Percentiles rank a stretch among this genome's conserved stretches.
These are phyloP conservation scores for Prunella strophiata DNA, from an alignment of 2,797 vertebrate genomes.

Conservation along the genomic window DNA sequence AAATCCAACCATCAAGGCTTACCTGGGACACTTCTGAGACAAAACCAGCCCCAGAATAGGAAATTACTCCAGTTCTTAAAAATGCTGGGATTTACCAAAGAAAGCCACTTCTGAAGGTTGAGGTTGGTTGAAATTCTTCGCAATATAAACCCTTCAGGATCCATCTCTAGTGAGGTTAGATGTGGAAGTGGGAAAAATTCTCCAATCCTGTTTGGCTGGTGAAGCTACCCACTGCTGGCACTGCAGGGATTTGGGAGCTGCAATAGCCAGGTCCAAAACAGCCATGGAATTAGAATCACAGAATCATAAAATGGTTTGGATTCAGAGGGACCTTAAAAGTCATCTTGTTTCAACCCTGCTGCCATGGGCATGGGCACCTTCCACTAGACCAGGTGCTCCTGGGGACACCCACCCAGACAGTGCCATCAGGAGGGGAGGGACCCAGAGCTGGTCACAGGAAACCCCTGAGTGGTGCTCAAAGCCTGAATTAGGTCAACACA, in stretches of 20 bases:
- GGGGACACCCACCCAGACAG: not conserved
- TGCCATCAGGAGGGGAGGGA: not conserved
- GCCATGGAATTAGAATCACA: rapidly evolving
- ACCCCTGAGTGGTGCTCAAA: slow-evolving; percentile 9
- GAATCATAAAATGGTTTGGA: not conserved
- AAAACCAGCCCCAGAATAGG: not conserved
- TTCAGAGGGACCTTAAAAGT: not conserved
- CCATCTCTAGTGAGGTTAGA: rapidly evolving
- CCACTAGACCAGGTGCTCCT: rapidly evolving
- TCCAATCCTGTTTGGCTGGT: not conserved
- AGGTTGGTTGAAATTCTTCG: not conserved
- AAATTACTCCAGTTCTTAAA: not conserved
- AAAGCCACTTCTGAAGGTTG: not conserved
- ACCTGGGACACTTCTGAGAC: not conserved
- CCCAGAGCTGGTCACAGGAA: not conserved
- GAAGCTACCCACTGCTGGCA: not conserved
- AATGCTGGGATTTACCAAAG: not conserved
- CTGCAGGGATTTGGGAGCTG: not conserved
- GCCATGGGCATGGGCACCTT: not conserved
- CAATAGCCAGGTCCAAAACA: not conserved
- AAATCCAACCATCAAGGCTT: not conserved
- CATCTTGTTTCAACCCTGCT: rapidly evolving
- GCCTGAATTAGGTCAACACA: slow-evolving; percentile 62
- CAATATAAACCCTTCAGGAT: not conserved
- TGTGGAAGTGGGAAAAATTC: not conserved